Conservation (phyloP, 2,797 vertebrate genomes). For the Onychomys torridus region DNA sequence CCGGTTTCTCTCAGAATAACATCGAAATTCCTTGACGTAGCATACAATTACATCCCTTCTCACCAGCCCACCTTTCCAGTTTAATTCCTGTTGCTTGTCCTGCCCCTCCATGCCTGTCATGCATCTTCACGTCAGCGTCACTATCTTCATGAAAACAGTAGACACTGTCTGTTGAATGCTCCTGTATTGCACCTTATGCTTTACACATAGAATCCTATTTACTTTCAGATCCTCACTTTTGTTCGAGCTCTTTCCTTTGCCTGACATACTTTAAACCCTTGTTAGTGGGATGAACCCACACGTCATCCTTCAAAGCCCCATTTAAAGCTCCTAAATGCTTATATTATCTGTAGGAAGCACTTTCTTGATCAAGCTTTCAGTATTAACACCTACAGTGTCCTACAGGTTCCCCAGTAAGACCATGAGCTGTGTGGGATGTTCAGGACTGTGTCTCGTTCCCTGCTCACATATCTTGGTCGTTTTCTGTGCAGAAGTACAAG, state of each 20-base stretch:
- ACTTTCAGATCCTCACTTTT: slow-evolving; percentile 42
- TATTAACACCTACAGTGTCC: not conserved
- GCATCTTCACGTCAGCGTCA: not conserved
- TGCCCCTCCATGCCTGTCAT: not conserved
- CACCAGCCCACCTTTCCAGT: not conserved
- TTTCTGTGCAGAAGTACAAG: not conserved
- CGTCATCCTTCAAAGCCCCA: slow-evolving; percentile 18
- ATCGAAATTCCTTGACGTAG: slow-evolving; percentile 6
- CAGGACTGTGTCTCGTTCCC: not conserved
- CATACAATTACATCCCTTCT: not conserved
- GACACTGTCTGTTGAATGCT: not conserved
- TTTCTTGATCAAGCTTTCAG: not conserved
- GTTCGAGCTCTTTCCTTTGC: slow-evolving; percentile 23
- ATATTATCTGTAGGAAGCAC: not conserved
- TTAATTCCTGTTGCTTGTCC: not conserved
- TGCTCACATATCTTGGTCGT: not conserved
- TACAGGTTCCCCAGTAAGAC: not conserved
- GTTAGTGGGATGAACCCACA: not conserved
- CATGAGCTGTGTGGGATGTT: not conserved
- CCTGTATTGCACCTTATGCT: not conserved
- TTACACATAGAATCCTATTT: not conserved
- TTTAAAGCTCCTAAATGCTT: not conserved
- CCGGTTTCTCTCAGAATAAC: slow-evolving; percentile 12
- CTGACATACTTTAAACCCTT: slow-evolving; percentile 18
- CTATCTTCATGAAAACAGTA: not conserved